Evolutionary conservation across 2,797 vertebrate genomes (phyloP), one percentile per base, ranked within the genome.

Genomic region (Acanthornis magna): DNA sequence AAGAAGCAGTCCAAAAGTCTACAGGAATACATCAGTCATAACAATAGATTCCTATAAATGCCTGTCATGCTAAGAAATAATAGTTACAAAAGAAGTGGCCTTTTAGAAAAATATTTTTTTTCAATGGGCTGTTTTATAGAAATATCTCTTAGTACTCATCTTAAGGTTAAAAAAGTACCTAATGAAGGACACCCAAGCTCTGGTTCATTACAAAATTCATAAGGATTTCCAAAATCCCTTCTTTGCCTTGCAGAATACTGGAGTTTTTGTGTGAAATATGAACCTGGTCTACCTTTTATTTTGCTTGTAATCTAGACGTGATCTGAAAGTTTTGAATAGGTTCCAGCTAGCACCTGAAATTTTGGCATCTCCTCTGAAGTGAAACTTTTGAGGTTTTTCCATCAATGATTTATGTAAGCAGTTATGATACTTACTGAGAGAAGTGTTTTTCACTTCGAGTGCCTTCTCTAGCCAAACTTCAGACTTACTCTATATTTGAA

Each of bases 401-500:
- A 47, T 85, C 40, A 38, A 22, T 76, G 63, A 53, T 25, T 25
- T 80, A 38, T 16, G 11, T 70, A 62, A 13, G 2, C 29, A 48
- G 62, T 27, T 74, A 40, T 38, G 67, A 66, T 57, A 63, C 26
- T 58, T 88, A 67, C 3, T 51, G 57, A 93, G 22, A 58, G 20
- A 43, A 76, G 34, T 72, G 30, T 62, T 95, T 92, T 85, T 90
- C 27, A 30, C 17, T 90, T 81, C 42, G 40, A 83, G 19, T 83
- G 18, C 16, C 12, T 80, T 79, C 38, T 72, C n/a, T 34, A 75
- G 91, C 71, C 82, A 93, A 80, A 83, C 74, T 78, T 94, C 57
- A 73, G 65, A 36, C 83, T 81, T 92, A 45, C 43, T 93, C 77
- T 88, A 23, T 78, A 70, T 81, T 60, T 88, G 91, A 92, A 81